These are phyloP conservation scores for Priapulus caudatus DNA, from an alignment of 2,888 invertebrate species.

Conservation along the genomic window DNA sequence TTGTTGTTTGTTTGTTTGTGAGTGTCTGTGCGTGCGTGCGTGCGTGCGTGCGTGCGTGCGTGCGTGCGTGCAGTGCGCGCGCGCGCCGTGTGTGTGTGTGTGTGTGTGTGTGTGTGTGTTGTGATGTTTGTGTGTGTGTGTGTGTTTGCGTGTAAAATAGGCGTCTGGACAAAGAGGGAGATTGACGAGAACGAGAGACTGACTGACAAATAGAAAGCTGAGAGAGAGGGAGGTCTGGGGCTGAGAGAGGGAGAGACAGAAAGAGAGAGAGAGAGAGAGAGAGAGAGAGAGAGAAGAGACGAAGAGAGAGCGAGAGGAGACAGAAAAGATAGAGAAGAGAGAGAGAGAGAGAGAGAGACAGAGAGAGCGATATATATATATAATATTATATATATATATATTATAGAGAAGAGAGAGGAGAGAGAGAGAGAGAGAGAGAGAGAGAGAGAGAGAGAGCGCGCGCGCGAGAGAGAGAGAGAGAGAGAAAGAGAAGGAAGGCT, in stretches of 20 bases:
- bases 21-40: too few species aligned
- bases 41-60: too few species aligned
- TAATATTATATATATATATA: too few species aligned
- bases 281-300: slow-evolving; percentile 1
- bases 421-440: slow-evolving; percentile 3
- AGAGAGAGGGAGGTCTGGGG: neutral
- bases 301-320: slow-evolving; percentile 1
- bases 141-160: too few species aligned
- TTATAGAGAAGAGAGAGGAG: too few species aligned
- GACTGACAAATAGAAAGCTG: neutral
- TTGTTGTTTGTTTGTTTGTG: too few species aligned
- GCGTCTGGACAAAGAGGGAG: too few species aligned
- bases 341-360: neutral
- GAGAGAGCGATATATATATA: too few species aligned
- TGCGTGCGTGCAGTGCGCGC: too few species aligned
- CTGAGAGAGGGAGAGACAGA: neutral
- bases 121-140: too few species aligned
- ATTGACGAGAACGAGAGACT: neutral
- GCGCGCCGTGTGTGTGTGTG: too few species aligned
- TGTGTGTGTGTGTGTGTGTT: too few species aligned
- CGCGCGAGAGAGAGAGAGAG: neutral
- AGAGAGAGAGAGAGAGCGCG: neutral
- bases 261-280: slow-evolving; percentile 1
- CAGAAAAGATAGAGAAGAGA: neutral
- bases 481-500: neutral